phyloP scores from a whole-genome alignment of 2,113 vertebrate species.

The Electrona antarctica region DNA sequence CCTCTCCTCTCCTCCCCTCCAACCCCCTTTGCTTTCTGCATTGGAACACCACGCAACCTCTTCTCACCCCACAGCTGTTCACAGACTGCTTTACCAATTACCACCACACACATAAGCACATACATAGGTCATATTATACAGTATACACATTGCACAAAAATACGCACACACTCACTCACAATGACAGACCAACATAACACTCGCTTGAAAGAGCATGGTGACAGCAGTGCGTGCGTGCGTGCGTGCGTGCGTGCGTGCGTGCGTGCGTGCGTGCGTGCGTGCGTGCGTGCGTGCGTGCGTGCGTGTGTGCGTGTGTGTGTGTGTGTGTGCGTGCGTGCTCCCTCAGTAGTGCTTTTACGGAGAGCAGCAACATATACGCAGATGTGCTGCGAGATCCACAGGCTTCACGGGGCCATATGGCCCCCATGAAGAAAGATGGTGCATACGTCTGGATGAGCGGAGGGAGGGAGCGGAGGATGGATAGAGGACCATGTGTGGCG shows the following conservation, averaged over 20 bases:
- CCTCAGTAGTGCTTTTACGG: conserved; percentile 73
- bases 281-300: conserved; percentile 48
- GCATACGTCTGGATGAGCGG: conserved; percentile 89
- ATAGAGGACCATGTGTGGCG: conserved; percentile 91
- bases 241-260: conserved; percentile 25
- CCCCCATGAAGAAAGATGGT: conserved; percentile 96
- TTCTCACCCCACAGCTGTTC: conserved; percentile 77
- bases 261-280: conserved; percentile 18
- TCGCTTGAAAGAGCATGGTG: conserved; percentile 47
- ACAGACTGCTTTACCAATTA: conserved; percentile 80
- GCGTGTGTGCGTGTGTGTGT: conserved; percentile 24
- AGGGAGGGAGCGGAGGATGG: conserved; percentile 73
- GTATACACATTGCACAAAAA: conserved; percentile 21
- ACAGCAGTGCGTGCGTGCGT: conserved; percentile 55
- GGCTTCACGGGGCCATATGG: conserved; percentile 99
- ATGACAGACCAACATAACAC: conserved; percentile 41
- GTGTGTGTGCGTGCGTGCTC: conserved; percentile 20
- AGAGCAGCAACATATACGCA: conserved; percentile 93
- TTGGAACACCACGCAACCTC: conserved; percentile 67
- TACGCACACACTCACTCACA: conserved; percentile 35
- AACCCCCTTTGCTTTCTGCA: conserved; percentile 45
- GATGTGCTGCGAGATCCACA: conserved; percentile 99
- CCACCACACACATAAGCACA: conserved; percentile 70
- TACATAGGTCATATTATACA: conserved; percentile 57
- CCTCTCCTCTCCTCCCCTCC: conserved; percentile 32